Conservation (phyloP, 2,797 vertebrate species). For the Hippocampus kuda region DNA sequence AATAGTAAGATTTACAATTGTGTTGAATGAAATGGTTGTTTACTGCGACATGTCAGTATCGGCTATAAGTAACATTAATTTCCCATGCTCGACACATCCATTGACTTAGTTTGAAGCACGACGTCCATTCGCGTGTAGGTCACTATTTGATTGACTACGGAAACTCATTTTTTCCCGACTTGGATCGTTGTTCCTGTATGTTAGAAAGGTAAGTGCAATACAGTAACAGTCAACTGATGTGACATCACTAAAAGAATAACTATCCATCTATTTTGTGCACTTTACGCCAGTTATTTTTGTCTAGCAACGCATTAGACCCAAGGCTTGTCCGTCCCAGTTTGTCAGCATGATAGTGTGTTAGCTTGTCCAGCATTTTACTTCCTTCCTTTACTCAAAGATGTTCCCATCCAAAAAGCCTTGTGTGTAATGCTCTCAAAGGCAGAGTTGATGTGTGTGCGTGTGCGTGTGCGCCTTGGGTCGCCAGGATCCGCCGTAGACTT, state of each 20-base stretch:
- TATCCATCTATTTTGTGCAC: conserved; percentile 1
- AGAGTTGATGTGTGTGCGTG: conserved; percentile 25
- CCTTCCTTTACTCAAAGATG: neutral
- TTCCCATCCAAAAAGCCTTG: conserved; percentile 40
- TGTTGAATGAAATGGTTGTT: no score
- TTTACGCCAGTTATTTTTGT: conserved; percentile 11
- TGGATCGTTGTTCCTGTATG: neutral
- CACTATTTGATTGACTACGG: neutral
- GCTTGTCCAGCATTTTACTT: neutral
- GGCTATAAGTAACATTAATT: no score
- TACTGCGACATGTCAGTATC: no score
- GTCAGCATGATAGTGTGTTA: neutral
- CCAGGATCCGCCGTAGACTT: conserved; percentile 49
- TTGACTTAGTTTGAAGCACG: neutral
- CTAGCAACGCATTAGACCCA: conserved; percentile 37
- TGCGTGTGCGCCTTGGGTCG: conserved; percentile 35
- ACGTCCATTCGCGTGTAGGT: neutral
- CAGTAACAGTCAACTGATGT: neutral
- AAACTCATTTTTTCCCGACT: neutral
- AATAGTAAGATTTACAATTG: no score
- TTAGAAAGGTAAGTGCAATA: conserved; percentile 49
- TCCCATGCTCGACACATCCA: neutral
- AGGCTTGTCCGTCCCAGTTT: conserved; percentile 35
- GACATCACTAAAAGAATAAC: neutral
- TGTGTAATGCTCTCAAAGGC: conserved; percentile 50